Evolutionary conservation across 2,113 vertebrate genomes (phyloP).

Genomic region (Dicaeum eximium): DNA sequence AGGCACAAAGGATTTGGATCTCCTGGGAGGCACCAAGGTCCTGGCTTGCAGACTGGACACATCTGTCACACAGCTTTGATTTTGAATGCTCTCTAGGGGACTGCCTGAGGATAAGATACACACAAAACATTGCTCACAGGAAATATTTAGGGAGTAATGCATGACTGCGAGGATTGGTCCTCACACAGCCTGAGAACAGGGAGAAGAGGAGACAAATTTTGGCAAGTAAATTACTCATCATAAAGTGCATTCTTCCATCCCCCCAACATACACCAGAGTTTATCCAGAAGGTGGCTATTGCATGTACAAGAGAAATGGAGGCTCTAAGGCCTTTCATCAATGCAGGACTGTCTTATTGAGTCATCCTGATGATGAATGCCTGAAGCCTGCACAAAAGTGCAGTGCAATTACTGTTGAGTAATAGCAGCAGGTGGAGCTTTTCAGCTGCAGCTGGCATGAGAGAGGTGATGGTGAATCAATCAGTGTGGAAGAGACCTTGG

Average conservation of each 20-base stretch:
- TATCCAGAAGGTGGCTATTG: not conserved
- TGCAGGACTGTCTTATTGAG: not conserved
- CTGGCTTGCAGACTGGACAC: not conserved
- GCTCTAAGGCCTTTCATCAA: not conserved
- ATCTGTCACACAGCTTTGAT: not conserved
- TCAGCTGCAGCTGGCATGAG: not conserved
- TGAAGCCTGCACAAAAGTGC: constrained; percentile 1
- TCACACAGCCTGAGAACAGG: not conserved
- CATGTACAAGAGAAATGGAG: not conserved
- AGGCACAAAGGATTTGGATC: not conserved
- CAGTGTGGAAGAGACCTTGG: not conserved
- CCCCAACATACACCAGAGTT: not conserved
- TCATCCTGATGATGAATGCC: constrained; percentile 44
- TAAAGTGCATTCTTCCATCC: not conserved
- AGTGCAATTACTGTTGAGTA: constrained; percentile 50
- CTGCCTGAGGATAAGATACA: not conserved
- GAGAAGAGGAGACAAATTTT: not conserved
- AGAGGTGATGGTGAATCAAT: not conserved
- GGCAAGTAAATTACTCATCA: not conserved
- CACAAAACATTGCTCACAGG: not conserved
- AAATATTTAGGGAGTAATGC: not conserved
- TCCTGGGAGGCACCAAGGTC: not conserved
- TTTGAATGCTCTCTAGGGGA: not conserved
- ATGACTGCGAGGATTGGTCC: not conserved
- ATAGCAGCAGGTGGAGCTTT: constrained; percentile 46